These are phyloP conservation scores for Micronycteris hirsuta DNA, from an alignment of 2,113 vertebrate species.

Conservation along the genomic window DNA sequence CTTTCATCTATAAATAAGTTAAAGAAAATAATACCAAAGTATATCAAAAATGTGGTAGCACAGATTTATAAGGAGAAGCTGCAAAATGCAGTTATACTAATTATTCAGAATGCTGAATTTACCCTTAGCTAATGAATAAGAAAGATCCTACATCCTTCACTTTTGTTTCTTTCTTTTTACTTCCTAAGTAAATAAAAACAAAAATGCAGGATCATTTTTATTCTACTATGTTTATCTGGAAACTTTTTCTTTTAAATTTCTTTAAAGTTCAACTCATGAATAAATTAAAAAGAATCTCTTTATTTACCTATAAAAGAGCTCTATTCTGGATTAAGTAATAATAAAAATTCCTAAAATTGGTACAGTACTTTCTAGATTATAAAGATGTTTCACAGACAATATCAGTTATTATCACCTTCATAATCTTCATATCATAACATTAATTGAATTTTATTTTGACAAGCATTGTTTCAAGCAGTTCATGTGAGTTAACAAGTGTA, in stretches of 20 bases:
- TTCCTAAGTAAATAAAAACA: not conserved
- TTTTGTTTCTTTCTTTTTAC: not conserved
- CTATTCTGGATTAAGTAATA: not conserved
- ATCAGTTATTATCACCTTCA: not conserved
- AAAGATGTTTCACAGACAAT: not conserved
- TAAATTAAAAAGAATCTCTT: not conserved
- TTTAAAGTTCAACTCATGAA: not conserved
- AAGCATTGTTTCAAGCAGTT: not conserved
- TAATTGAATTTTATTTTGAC: not conserved
- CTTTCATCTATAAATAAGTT: not conserved
- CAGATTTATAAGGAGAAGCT: not conserved
- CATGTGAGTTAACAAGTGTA: not conserved
- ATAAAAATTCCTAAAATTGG: not conserved
- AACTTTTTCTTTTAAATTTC: not conserved
- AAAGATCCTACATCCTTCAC: not conserved
- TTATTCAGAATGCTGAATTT: not conserved
- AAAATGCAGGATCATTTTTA: not conserved
- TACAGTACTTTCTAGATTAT: not conserved
- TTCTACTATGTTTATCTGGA: not conserved
- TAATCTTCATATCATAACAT: not conserved
- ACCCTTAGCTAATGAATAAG: not conserved
- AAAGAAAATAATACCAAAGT: not conserved
- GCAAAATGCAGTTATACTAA: not conserved
- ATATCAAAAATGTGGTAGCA: not conserved
- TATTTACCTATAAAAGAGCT: not conserved